Base-by-base conservation (phyloP, 2,113 vertebrate species). In the Phycodurus eques region DNA sequence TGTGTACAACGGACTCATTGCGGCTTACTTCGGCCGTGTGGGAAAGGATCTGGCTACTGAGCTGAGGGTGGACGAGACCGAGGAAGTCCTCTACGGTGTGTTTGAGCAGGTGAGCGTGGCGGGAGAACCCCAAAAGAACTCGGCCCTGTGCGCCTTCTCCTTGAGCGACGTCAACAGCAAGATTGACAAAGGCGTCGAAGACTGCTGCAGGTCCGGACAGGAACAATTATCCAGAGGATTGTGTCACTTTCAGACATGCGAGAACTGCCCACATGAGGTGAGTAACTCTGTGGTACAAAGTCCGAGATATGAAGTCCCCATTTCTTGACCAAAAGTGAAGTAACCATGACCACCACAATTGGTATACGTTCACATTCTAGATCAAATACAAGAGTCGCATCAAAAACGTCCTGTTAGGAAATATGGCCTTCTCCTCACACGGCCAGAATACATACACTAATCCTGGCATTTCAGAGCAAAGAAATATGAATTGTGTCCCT, bases 121-220 rank as follows among this genome's bases (percentile, higher is more conserved):
- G 0, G 72, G 83, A 0, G 19, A 65, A 13, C 83, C 87, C 0
- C 66, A 27, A 31, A 87, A 85, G 3, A 81, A 87, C 76, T 98
- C 98, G 0, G 95, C 95, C 0, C 88, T 99, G 62, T 99, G 98
- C 0, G 94, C 93, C 13, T 98, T 97, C 72, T 83, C 95, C 0
- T 60, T 98, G 20, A 57, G 3, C 17, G 72, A 85, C 68, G 80
- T 97, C 51, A 89, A 96, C 73, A 31, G 51, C 2, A 87, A 90
- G 27, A 96, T 98, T 2, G 90, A 94, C 1, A 5, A 49, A 0
- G 95, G 96, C 1, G 95, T 95, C 85, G 84, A 93, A 0, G 84
- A 42, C 31, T 98, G 96, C 80, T 98, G 96, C 0, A 80, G 70
- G 8, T 8, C 64, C 0, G 65, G 90, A 0, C 14, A 68, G 0